These are phyloP conservation scores for Archips crataeganus DNA, from an alignment of 2,888 invertebrate genomes.

Conservation along the genomic window DNA sequence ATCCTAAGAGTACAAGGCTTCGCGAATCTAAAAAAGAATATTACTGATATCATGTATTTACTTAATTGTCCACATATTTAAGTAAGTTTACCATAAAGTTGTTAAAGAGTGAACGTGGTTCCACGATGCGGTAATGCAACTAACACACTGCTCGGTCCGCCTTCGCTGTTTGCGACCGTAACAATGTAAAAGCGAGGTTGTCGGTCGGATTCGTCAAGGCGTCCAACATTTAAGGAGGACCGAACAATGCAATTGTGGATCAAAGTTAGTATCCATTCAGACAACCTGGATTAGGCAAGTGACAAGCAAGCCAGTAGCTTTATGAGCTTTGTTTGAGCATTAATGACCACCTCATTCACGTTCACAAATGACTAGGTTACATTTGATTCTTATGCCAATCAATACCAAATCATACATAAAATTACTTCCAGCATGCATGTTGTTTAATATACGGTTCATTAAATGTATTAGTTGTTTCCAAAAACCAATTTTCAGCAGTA, in stretches of 20 bases:
- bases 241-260: neutral
- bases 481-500: neutral
- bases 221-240: neutral
- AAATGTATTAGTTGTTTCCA: neutral
- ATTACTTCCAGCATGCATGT: no score
- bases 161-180: neutral
- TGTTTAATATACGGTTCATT: neutral
- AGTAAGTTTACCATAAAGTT: neutral
- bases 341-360: neutral
- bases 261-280: neutral
- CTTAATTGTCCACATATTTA: constrained; percentile 10
- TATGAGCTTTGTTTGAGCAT: neutral
- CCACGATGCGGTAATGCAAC: neutral
- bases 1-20: constrained; percentile 23
- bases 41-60: constrained; percentile 20
- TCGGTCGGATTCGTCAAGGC: neutral
- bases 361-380: neutral
- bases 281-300: neutral
- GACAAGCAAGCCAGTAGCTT: neutral
- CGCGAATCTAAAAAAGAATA: constrained; percentile 26
- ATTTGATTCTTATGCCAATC: no score
- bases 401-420: no score
- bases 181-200: neutral
- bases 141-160: neutral
- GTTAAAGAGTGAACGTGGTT: neutral